These are phyloP conservation scores for Heliconius sara DNA, from an alignment of 2,888 invertebrate genomes.

Conservation along the genomic window DNA sequence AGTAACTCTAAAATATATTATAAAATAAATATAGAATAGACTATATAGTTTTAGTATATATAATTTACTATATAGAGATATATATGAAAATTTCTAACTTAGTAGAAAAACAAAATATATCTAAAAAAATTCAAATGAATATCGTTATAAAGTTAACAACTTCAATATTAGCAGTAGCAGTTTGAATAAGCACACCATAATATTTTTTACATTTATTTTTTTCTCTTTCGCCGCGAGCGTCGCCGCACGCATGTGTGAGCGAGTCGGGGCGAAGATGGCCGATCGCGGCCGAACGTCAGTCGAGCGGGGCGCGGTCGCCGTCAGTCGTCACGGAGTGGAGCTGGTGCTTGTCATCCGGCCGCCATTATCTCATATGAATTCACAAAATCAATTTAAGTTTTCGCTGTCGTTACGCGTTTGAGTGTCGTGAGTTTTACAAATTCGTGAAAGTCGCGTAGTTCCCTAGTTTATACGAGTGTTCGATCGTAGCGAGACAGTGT, in stretches of 20 bases:
- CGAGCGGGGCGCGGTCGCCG: slow-evolving; percentile 85
- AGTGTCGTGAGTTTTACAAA: slow-evolving; percentile 64
- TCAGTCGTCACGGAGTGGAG: slow-evolving; percentile 85
- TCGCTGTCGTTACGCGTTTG: slow-evolving; percentile 71
- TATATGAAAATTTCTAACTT: not conserved
- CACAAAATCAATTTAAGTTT: slow-evolving; percentile 80
- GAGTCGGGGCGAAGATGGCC: slow-evolving; percentile 77
- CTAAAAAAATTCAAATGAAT: not conserved
- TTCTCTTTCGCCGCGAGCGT: slow-evolving; percentile 29
- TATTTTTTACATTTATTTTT: slow-evolving; percentile 33
- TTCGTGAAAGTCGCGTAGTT: slow-evolving; percentile 57
- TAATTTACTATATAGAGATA: not conserved
- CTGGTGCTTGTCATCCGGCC: slow-evolving; percentile 85
- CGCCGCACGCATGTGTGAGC: slow-evolving; percentile 79
- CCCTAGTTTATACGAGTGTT: slow-evolving; percentile 52
- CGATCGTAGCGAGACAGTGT: slow-evolving; percentile 60
- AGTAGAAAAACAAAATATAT: not conserved
- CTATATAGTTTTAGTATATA: not conserved
- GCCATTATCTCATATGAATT: slow-evolving; percentile 85
- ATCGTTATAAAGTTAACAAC: not conserved
- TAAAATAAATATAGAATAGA: not conserved
- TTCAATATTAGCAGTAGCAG: slow-evolving; percentile 23
- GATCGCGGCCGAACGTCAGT: slow-evolving; percentile 82
- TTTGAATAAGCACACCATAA: slow-evolving; percentile 29
- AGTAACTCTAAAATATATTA: not conserved